Evolutionary conservation across 2,113 vertebrate species (phyloP).

Genomic region (Melanostigma gelatinosum): DNA sequence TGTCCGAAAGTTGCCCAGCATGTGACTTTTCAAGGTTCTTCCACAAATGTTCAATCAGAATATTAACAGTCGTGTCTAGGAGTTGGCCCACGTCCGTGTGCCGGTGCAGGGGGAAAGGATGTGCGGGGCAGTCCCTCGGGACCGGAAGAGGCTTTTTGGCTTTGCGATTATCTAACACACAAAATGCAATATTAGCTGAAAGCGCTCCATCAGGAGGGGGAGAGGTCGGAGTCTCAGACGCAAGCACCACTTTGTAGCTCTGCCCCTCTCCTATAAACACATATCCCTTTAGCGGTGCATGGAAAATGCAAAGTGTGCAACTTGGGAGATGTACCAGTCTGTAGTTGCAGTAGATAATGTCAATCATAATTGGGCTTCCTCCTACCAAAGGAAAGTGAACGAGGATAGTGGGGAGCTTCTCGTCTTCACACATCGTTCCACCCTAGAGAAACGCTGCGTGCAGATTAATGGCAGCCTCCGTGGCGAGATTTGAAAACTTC

Average conservation of each 20-base stretch:
- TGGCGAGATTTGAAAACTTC: constrained; percentile 67
- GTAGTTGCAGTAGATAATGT: constrained; percentile 39
- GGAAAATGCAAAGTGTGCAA: constrained; percentile 60
- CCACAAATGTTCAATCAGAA: constrained; percentile 62
- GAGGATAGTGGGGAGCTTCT: constrained; percentile 56
- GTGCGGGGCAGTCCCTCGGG: constrained; percentile 20
- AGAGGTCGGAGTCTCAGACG: constrained; percentile 52
- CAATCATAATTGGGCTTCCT: constrained; percentile 56
- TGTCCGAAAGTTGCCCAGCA: constrained; percentile 62
- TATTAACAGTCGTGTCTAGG: constrained; percentile 56
- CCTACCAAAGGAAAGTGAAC: constrained; percentile 27
- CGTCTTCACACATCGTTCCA: constrained; percentile 52
- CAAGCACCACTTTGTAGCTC: constrained; percentile 40
- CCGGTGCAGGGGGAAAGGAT: constrained; percentile 18
- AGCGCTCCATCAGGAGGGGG: constrained; percentile 51
- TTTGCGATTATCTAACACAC: constrained; percentile 56
- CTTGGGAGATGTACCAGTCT: constrained; percentile 30
- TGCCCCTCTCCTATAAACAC: constrained; percentile 48
- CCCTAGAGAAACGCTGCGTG: constrained; percentile 42
- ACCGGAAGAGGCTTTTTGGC: constrained; percentile 34
- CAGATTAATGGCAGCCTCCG: constrained; percentile 68
- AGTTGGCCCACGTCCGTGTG: constrained; percentile 37
- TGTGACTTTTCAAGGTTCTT: constrained; percentile 75
- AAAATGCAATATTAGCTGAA: constrained; percentile 64
- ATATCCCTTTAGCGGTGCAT: constrained; percentile 21